phyloP scores from a whole-genome alignment of 2,113 vertebrate species.

The Corapipo altera region DNA sequence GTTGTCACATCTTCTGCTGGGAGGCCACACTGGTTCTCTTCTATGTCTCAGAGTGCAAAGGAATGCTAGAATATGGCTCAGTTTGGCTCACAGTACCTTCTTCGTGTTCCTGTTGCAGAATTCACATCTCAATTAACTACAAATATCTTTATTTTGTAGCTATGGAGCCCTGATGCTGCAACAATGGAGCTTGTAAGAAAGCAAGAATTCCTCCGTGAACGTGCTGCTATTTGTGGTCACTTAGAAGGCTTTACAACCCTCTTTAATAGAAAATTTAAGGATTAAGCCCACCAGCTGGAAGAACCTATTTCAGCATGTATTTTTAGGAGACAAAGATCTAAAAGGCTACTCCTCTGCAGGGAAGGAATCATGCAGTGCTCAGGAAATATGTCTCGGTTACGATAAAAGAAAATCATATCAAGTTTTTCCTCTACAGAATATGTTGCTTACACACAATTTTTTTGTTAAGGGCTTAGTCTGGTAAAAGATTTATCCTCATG shows the following conservation, averaged over 20 bases:
- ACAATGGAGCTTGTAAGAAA: slow-evolving; percentile 78
- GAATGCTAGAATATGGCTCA: background rate
- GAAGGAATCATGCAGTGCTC: background rate
- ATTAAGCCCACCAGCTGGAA: slow-evolving; percentile 60
- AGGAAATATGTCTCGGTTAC: background rate
- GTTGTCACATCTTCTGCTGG: background rate
- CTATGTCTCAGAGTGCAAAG: background rate
- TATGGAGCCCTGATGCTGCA: slow-evolving; percentile 80
- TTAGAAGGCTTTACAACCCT: slow-evolving; percentile 81
- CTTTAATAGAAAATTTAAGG: slow-evolving; percentile 76
- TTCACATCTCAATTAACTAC: background rate
- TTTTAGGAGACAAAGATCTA: background rate
- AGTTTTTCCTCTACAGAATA: background rate
- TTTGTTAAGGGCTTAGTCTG: background rate
- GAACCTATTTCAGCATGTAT: background rate
- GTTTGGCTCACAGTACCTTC: background rate
- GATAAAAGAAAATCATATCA: background rate
- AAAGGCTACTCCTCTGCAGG: background rate
- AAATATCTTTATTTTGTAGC: slow-evolving; percentile 66
- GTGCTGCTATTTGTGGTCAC: slow-evolving; percentile 70
- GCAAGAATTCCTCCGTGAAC: slow-evolving; percentile 70
- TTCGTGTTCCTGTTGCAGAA: background rate
- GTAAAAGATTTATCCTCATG: background rate
- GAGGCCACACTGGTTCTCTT: background rate
- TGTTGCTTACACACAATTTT: background rate